Conservation (phyloP, 2,888 invertebrate species). For the Caenorhabditis imperialis region DNA sequence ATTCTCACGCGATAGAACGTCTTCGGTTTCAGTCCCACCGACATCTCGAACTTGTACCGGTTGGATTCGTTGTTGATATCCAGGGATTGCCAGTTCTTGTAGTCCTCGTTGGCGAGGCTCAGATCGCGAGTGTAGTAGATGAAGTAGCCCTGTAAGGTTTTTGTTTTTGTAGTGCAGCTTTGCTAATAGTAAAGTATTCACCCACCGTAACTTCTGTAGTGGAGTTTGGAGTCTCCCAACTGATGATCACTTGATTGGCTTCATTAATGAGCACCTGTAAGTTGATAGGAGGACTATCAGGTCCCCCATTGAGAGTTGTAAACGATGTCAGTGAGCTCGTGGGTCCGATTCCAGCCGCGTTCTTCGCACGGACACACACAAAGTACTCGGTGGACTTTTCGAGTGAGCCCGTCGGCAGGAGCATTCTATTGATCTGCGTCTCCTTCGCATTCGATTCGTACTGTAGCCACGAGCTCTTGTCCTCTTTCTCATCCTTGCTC, state of each 20-base stretch:
- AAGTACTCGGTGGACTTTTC: conserved; percentile 57
- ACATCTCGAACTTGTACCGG: conserved; percentile 56
- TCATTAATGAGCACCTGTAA: conserved; percentile 61
- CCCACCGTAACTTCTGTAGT: conserved; percentile 57
- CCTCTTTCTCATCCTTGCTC: conserved; percentile 39
- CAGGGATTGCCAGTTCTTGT: conserved; percentile 59
- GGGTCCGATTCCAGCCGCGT: conserved; percentile 60
- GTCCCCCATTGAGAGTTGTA: conserved; percentile 61
- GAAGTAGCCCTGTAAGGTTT: conserved; percentile 57
- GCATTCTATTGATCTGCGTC: conserved; percentile 39
- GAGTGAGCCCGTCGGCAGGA: conserved; percentile 52
- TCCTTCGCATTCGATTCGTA: conserved; percentile 50
- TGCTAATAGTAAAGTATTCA: neutral
- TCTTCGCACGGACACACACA: conserved; percentile 58
- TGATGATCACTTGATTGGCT: conserved; percentile 61
- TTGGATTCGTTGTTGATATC: conserved; percentile 37
- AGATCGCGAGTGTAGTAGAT: conserved; percentile 64
- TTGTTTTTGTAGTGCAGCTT: too few relatives aligned
- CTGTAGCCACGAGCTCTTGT: conserved; percentile 46
- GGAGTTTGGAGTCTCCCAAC: conserved; percentile 58
- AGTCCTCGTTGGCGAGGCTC: conserved; percentile 60
- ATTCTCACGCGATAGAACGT: conserved; percentile 64
- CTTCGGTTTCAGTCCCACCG: conserved; percentile 63
- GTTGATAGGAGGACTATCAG: conserved; percentile 54
- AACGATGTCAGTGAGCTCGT: conserved; percentile 46